Evolutionary conservation across 2,797 vertebrate genomes (phyloP), one percentile per base, ranked within the genome.

Genomic region (Gymnopithys bicolor): DNA sequence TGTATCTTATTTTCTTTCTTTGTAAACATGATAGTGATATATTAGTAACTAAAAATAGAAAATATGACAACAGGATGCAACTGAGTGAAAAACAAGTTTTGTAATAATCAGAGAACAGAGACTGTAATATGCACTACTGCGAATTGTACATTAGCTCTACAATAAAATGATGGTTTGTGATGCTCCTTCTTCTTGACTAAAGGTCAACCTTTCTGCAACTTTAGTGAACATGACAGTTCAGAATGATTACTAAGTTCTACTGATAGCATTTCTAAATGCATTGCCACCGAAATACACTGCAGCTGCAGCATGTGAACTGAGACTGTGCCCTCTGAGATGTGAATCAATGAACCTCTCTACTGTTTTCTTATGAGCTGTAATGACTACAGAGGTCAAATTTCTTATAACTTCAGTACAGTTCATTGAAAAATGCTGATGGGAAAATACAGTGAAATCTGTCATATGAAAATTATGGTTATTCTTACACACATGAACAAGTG

Each of bases 121-220:
- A 25, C 24, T 4, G 2, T 63, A 71, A 69, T 46, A 87, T 24
- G 12, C 17, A 25, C 21, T 74, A 59, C 30, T 46, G 13, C 77
- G 73, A 81, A 43, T 32, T 81, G 32, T 30, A 84, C 32, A 28
- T 79, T 62, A 77, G 49, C 48, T 66, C 43, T 56, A 66, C 30
- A 63, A 30, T 51, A 55, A 66, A 79, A 6, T 58, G 19, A 37
- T 43, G 43, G 56, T 93, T 81, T 83, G 48, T 77, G 58, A 63
- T 84, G 62, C 11, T 87, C 30, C 30, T 89, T 90, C 43, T 41
- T 90, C 70, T 88, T 87, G 76, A 95, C 94, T 96, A 95, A 94
- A 95, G 79, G 87, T 90, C 89, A 95, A 52, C 43, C 32, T 85
- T 89, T 86, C 64, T 64, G 52, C 56, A 53, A 41, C 37, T 80